Percentiles rank a stretch among this genome's conserved stretches.
Conservation (phyloP, 2,888 invertebrate genomes). For the Leucophenga maculata region DNA sequence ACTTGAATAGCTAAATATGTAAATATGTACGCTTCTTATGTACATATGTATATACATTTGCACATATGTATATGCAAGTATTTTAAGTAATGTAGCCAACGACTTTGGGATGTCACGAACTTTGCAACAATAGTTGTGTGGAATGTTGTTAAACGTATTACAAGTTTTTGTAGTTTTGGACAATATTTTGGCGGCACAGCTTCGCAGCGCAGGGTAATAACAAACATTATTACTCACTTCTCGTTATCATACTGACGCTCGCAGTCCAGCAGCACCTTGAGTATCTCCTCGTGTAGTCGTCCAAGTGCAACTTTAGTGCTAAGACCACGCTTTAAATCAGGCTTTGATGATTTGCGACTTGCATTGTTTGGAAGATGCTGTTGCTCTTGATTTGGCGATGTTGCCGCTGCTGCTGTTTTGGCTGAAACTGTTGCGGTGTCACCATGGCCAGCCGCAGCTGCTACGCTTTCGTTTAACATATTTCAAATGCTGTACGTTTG, state of each 20-base stretch:
- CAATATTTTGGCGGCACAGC: too few relatives aligned
- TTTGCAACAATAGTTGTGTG: too few relatives aligned
- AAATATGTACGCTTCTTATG: too few relatives aligned
- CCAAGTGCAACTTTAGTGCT: slow-evolving; percentile 79
- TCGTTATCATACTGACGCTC: slow-evolving; percentile 76
- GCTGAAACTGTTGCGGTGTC: slow-evolving; percentile 15
- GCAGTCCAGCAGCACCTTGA: slow-evolving; percentile 77
- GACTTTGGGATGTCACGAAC: too few relatives aligned
- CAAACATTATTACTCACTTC: slow-evolving; percentile 72
- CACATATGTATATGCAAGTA: too few relatives aligned
- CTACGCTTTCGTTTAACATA: slow-evolving; percentile 3
- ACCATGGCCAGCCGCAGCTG: background rate
- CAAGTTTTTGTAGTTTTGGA: too few relatives aligned
- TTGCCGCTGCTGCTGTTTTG: slow-evolving; percentile 26
- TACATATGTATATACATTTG: too few relatives aligned
- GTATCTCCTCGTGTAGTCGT: slow-evolving; percentile 81
- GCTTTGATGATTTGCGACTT: background rate
- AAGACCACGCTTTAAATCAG: slow-evolving; percentile 38
- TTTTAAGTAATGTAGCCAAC: too few relatives aligned
- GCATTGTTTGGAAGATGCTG: slow-evolving; percentile 9
- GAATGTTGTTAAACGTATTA: too few relatives aligned
- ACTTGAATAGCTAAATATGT: too few relatives aligned
- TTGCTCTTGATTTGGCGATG: slow-evolving; percentile 30
- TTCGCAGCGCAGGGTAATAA: too few relatives aligned
- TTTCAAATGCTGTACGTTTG: background rate